Percentiles rank a stretch among this genome's conserved stretches.
phyloP scores from a whole-genome alignment of 2,797 vertebrate genomes.

The Takifugu ocellatus region DNA sequence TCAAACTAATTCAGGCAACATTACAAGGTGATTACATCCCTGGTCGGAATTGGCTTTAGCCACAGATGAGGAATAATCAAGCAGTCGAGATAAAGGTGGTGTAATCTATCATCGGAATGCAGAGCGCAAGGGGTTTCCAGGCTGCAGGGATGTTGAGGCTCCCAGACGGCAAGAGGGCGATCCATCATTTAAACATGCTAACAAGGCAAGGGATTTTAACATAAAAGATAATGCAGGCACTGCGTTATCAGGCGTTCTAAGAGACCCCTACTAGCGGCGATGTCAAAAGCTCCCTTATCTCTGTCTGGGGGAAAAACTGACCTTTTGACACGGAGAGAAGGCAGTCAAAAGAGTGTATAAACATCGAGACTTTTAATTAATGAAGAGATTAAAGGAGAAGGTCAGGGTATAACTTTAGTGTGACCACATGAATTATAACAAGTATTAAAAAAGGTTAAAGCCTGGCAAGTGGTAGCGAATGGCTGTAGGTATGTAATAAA shows the following conservation, averaged over 20 bases:
- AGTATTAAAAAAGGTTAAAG: background rate
- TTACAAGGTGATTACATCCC: conserved; percentile 44
- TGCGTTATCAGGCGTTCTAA: conserved; percentile 46
- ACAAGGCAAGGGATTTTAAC: conserved; percentile 65
- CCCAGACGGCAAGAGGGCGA: conserved; percentile 44
- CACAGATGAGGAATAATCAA: conserved; percentile 63
- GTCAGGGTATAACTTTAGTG: background rate
- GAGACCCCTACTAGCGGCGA: conserved; percentile 34
- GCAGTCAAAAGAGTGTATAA: conserved; percentile 6
- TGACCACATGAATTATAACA: background rate
- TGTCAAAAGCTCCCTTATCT: conserved; percentile 47
- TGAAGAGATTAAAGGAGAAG: background rate
- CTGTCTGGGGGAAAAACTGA: conserved; percentile 29
- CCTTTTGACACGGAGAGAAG: conserved; percentile 33
- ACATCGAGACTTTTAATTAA: conserved; percentile 7
- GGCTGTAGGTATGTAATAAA: no score
- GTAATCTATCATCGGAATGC: conserved; percentile 65
- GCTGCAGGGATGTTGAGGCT: conserved; percentile 17
- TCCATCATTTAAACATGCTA: conserved; percentile 74
- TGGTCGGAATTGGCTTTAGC: conserved; percentile 20
- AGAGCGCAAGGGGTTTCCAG: conserved; percentile 40
- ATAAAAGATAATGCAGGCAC: conserved; percentile 58
- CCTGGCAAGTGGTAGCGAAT: no score
- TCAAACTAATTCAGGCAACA: conserved; percentile 47
- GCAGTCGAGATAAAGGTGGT: conserved; percentile 55